Conservation (phyloP, 1,140 invertebrate species). For the Andricus grossulariae region DNA sequence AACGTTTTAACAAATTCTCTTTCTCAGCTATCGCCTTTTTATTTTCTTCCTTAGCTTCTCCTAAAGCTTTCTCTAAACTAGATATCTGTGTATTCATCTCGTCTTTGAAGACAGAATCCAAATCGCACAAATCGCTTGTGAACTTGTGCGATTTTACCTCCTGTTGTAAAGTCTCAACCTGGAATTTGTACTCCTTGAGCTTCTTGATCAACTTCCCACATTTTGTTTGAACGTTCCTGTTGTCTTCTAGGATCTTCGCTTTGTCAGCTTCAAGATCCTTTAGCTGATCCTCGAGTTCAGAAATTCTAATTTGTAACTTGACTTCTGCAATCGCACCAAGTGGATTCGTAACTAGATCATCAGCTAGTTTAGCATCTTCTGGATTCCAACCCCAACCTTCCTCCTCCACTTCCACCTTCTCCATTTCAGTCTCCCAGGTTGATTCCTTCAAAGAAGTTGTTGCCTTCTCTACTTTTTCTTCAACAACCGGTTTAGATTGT, state of each 20-base stretch:
- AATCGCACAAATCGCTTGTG: conserved; percentile 78
- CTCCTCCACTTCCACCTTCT: conserved; percentile 69
- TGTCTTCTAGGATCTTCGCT: conserved; percentile 75
- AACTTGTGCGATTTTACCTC: conserved; percentile 77
- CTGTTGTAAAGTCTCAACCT: conserved; percentile 79
- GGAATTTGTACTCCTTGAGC: conserved; percentile 83
- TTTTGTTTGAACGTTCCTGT: conserved; percentile 79
- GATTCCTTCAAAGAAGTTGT: conserved; percentile 42
- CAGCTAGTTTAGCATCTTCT: conserved; percentile 74
- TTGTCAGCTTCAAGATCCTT: conserved; percentile 64
- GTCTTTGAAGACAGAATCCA: conserved; percentile 85
- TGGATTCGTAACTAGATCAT: conserved; percentile 57
- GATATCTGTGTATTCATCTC: conserved; percentile 83
- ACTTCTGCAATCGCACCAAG: conserved; percentile 48
- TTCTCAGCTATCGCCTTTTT: conserved; percentile 81
- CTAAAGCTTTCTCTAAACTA: conserved; percentile 80
- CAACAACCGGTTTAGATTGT: conserved; percentile 16
- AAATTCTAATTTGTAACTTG: conserved; percentile 33
- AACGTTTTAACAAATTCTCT: conserved; percentile 80
- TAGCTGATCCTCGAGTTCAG: conserved; percentile 35
- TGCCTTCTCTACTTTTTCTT: neutral
- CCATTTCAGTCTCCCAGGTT: conserved; percentile 54
- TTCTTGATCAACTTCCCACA: conserved; percentile 84
- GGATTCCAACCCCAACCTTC: conserved; percentile 79
- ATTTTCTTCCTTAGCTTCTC: conserved; percentile 77